Percentiles rank a stretch among this genome's conserved stretches.
phyloP scores from a whole-genome alignment of 2,888 invertebrate species.

The Dynastes grantii region DNA sequence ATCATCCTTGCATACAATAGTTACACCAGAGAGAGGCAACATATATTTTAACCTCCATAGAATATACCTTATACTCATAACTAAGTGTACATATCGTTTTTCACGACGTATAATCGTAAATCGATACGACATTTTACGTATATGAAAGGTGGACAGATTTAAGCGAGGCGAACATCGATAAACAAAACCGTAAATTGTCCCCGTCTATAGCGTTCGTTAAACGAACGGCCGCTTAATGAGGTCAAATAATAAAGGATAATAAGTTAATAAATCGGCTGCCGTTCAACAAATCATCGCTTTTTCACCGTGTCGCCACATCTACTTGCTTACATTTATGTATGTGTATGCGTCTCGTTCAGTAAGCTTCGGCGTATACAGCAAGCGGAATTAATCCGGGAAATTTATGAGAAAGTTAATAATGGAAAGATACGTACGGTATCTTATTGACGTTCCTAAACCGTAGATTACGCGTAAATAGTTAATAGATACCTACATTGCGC shows the following conservation, averaged over 20 bases:
- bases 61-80: no score
- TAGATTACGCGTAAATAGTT: neutral
- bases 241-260: conserved; percentile 62
- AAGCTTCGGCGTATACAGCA: conserved; percentile 1
- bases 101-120: neutral
- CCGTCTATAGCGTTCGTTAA: conserved; percentile 55
- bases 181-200: conserved; percentile 56
- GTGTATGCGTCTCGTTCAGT: neutral
- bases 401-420: conserved; percentile 42
- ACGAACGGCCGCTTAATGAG: conserved; percentile 58
- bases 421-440: neutral
- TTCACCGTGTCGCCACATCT: conserved; percentile 4
- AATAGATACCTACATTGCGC: neutral
- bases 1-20: no score
- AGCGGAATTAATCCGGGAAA: conserved; percentile 39
- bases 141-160: conserved; percentile 47
- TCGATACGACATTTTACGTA: conserved; percentile 27
- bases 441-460: neutral
- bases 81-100: conserved; percentile 3
- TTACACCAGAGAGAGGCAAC: no score
- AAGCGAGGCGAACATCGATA: conserved; percentile 49
- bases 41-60: no score
- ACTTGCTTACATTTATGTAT: neutral
- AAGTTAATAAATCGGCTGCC: conserved; percentile 58
- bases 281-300: conserved; percentile 42